Base-by-base conservation (phyloP, 1,140 invertebrate genomes). In the Dinoponera quadriceps region DNA sequence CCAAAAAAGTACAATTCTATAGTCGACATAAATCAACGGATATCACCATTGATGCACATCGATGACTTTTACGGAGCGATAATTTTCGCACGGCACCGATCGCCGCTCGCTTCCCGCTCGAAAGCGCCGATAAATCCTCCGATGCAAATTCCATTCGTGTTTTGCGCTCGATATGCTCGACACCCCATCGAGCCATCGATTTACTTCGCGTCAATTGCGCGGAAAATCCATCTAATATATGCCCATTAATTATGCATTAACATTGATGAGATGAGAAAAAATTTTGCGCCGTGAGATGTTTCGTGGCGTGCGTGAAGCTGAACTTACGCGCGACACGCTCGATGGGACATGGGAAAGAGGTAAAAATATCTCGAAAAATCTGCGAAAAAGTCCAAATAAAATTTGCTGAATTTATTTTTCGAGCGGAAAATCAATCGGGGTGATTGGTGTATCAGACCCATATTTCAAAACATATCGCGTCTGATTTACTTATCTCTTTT, bases 21-120 rank as follows among this genome's bases (percentile, higher is more conserved):
- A 48, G 51, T 57, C 33, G 22, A n/a, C 57, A 80, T 80, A 71
- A 80, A 80, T 80, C 65, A 80, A 5, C 75, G 65, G 51, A 80
- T 80, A 80, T 80, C 75, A 80, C 65, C 74, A 33, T 80, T 71
- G 75, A 80, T 80, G 75, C 65, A 80, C 75, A 80, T 71, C 75
- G 44, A 71, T 80, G 75, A 80, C 66, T 80, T 80, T 71, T 54
- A 65, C 68, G 33, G 65, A 22, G 65, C 51, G 69, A 80, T 80
- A 80, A 80, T 65, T 69, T 80, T 80, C 57, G 38, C 51, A 20
- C 65, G 33, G 22, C 25, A 16, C 55, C 51, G 75, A 78, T 78
- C 75, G 68, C 48, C 27, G n/a, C n/a, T 48, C 49, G 54, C 62
- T 59, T 80, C 65, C 65, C 65, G 49, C 27, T 5, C 51, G 65